These are phyloP conservation scores for Semotilus atromaculatus DNA, from an alignment of 2,797 vertebrate genomes.

Conservation along the genomic window DNA sequence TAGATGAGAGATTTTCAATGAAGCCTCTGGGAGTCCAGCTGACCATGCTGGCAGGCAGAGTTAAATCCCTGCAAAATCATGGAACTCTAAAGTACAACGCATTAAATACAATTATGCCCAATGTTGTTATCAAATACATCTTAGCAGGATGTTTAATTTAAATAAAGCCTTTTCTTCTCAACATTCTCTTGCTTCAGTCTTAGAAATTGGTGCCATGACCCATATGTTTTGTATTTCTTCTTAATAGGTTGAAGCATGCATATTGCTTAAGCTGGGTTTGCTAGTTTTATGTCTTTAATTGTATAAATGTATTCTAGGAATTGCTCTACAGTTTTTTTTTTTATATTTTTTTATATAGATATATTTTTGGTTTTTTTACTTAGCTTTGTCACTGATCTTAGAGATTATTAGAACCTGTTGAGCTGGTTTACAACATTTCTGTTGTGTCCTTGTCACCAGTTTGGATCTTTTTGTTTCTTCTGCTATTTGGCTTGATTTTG, in stretches of 20 bases:
- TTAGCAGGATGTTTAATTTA: neutral
- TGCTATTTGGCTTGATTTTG: neutral
- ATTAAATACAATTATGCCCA: neutral
- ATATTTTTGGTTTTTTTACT: neutral
- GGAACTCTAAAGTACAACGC: neutral
- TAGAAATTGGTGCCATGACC: slow-evolving; percentile 4
- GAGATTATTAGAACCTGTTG: slow-evolving; percentile 8
- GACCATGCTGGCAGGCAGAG: neutral
- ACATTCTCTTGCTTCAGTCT: neutral
- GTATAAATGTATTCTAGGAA: neutral
- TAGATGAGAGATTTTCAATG: slow-evolving; percentile 11
- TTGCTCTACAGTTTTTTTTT: neutral
- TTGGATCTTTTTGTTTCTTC: neutral
- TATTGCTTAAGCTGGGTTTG: neutral
- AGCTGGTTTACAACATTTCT: slow-evolving; percentile 30
- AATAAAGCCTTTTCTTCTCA: neutral
- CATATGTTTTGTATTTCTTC: neutral
- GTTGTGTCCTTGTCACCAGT: neutral
- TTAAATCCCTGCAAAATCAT: neutral
- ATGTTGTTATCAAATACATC: neutral
- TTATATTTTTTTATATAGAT: no score
- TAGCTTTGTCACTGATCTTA: neutral
- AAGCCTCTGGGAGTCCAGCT: slow-evolving; percentile 9
- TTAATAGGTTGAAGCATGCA: neutral
- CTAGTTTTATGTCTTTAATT: neutral